Evolutionary conservation across 2,888 invertebrate species (phyloP), one percentile per base, ranked within the genome.

Genomic region (Melieria omissa): DNA sequence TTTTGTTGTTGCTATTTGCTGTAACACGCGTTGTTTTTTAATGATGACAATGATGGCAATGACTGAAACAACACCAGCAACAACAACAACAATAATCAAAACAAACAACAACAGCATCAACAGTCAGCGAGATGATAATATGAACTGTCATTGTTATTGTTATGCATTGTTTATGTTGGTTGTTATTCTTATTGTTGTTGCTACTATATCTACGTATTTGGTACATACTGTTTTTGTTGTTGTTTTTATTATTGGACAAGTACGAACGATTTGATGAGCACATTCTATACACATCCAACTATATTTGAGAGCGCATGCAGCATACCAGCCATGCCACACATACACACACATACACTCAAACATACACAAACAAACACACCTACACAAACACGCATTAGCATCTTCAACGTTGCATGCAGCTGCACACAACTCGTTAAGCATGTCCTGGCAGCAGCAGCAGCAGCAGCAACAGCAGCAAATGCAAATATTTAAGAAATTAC

Each of bases 1-100:
- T 67, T 55, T 73, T 74, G 70, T 66, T 70, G 49, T 12, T 71
- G 45, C 14, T 70, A 60, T 61, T 61, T 73, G 72, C 55, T 75
- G 58, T 46, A 62, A 60, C 55, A 29, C 55, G 41, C 61, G 66
- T 66, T 54, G 46, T 49, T 46, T 66, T 63, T 46, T 55, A 62
- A 71, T 66, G 55, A 55, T 16, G 14, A 71, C 49, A 60, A 58
- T 66, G 66, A 66, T 58, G 55, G 29, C 29, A 29, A 29, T 29
- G 29, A 29, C 29, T 29, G 29, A 29, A 29, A 29, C 29, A 29
- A 29, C 29, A 29, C 29, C 2, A 29, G 29, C 29, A 29, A 29
- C 29, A 29, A 29, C 29, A 29, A 16, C 16, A 16, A 29, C 29
- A 29, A 29, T 3, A 29, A 29, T 29, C 29, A 29, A 29, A 29